Conservation (phyloP, 2,888 invertebrate genomes). For the Chrysolina americana region DNA sequence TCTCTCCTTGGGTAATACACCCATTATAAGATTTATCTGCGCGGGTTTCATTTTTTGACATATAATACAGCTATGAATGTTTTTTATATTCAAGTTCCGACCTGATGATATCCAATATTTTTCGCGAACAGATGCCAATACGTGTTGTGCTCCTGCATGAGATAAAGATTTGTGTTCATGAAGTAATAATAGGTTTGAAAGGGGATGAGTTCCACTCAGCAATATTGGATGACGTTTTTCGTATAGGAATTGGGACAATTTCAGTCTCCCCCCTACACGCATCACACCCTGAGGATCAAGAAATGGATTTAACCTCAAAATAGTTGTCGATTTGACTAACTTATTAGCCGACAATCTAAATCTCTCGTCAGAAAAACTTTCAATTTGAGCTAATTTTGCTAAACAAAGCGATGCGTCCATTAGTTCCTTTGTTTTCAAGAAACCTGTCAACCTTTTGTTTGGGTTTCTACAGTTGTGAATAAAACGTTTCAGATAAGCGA, state of each 20-base stretch:
- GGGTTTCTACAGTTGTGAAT: neutral
- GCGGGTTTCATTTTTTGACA: slow-evolving; percentile 5
- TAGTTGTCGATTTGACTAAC: neutral
- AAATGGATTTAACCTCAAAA: slow-evolving; percentile 14
- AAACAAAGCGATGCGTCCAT: neutral
- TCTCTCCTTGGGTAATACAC: slow-evolving; percentile 31
- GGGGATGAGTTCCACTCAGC: neutral
- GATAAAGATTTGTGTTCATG: slow-evolving; percentile 19
- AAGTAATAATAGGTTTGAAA: slow-evolving; percentile 14
- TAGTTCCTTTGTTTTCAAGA: neutral
- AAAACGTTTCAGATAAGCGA: neutral
- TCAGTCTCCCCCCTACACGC: neutral
- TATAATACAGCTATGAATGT: slow-evolving; percentile 6
- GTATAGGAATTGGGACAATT: neutral
- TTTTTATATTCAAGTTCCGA: neutral
- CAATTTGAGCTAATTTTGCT: neutral
- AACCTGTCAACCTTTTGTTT: neutral
- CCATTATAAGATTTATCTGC: slow-evolving; percentile 20
- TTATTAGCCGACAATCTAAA: neutral
- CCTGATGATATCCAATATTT: neutral
- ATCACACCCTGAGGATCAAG: neutral
- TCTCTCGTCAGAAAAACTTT: neutral
- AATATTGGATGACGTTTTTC: slow-evolving; percentile 11
- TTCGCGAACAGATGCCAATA: neutral
- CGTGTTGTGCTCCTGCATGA: no score